Base-by-base conservation (phyloP, 2,888 invertebrate species). In the Pseudanteris insignis region DNA sequence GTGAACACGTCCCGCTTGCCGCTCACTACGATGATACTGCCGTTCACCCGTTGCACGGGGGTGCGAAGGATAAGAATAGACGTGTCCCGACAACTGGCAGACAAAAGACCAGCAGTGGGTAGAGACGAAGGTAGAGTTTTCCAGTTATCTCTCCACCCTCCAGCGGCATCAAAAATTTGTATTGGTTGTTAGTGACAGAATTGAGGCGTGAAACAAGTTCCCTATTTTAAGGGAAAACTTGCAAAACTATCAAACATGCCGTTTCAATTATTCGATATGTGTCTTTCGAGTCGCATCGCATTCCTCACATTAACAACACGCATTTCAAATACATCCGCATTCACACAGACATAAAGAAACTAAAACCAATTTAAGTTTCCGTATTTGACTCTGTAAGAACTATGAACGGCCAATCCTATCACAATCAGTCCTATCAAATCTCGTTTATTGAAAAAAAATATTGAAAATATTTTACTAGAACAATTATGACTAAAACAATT, bases 151-250 rank as follows among this genome's bases (percentile, higher is more conserved):
- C 65, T 55, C 50, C 38, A 36, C 57, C 64, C 13, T 21, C 5
- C 11, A 46, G 66, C 60, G 67, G 71, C 69, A 71, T 72, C 69
- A 71, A 71, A 70, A 72, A 68, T 71, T 71, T 67, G 57, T 40
- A 34, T 53, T 53, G 59, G 63, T 69, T 67, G 66, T 71, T 72
- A 72, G 76, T 77, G 76, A 77, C 78, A 78, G 77, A 79, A 79
- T 74, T 71, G 77, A 79, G 78, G 77, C 79, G 79, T 79, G 79
- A 79, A 79, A 79, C 78, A 77, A 79, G 79, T 79, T 79, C 70
- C n/a, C 58, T 63, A 51, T 57, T 61, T 58, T 40, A 18, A 26
- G 44, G 58, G 64, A 63, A 64, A 70, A 70, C 60, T 65, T 68
- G 64, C 50, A 64, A 46, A 54, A 58, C 46, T 25, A 11, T 4